phyloP scores from a whole-genome alignment of 2,888 invertebrate genomes.

The Drosophila prolongata region DNA sequence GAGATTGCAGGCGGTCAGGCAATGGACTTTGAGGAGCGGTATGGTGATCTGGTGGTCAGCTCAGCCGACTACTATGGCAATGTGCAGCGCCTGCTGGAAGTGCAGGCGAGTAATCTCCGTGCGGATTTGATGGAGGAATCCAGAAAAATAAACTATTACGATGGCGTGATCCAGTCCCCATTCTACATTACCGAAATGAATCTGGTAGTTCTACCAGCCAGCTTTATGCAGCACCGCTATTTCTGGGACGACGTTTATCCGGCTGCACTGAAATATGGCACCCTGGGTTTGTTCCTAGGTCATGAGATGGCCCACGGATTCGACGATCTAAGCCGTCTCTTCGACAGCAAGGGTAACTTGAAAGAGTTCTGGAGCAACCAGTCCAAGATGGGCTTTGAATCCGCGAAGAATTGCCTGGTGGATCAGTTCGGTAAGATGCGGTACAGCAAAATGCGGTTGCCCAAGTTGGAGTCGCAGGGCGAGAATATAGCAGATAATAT shows the following conservation, averaged over 20 bases:
- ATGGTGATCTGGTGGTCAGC: constrained; percentile 61
- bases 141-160: constrained; percentile 44
- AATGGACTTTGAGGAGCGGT: constrained; percentile 66
- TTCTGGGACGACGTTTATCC: constrained; percentile 80
- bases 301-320: constrained; percentile 82
- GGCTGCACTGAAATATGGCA: constrained; percentile 73
- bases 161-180: constrained; percentile 58
- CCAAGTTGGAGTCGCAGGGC: constrained; percentile 54
- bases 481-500: constrained; percentile 82
- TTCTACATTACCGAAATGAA: constrained; percentile 71
- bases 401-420: constrained; percentile 72
- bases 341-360: constrained; percentile 73
- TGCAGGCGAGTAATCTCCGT: constrained; percentile 60
- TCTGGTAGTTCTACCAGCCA: constrained; percentile 70
- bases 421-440: constrained; percentile 69
- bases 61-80: constrained; percentile 76
- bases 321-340: constrained; percentile 73
- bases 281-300: constrained; percentile 78
- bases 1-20: constrained; percentile 62
- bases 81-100: constrained; percentile 61
- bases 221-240: constrained; percentile 76
- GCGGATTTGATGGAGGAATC: constrained; percentile 56
- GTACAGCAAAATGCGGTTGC: constrained; percentile 51
- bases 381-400: constrained; percentile 65
- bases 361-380: constrained; percentile 77